Conservation (phyloP, 1,140 invertebrate species). For the Drosophila sechellia region DNA sequence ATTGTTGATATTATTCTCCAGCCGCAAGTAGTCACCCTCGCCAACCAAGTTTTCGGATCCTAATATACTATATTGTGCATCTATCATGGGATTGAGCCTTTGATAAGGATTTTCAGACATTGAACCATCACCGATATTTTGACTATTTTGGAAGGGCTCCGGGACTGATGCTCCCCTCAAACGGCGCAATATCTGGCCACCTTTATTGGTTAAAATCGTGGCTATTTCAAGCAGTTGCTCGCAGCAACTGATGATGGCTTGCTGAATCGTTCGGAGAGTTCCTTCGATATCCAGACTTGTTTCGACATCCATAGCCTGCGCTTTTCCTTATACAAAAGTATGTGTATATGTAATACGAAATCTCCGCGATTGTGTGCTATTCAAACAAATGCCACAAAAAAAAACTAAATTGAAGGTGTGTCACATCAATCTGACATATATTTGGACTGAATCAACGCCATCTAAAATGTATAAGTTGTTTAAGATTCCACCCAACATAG, state of each 20-base stretch:
- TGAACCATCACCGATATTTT: neutral
- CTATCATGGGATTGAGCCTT: neutral
- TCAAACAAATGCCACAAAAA: conserved; percentile 18
- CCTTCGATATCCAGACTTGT: neutral
- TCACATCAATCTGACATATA: neutral
- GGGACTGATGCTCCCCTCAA: neutral
- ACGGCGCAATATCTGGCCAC: neutral
- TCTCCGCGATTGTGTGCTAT: conserved; percentile 3
- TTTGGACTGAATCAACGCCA: neutral
- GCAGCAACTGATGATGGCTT: conserved; percentile 9
- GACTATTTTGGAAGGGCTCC: neutral
- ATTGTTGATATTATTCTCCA: neutral
- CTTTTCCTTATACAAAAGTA: neutral
- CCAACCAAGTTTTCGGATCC: neutral
- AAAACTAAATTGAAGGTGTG: neutral
- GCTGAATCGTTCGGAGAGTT: conserved; percentile 2
- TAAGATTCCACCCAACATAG: too few species aligned
- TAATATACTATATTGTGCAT: neutral
- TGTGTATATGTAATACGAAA: neutral
- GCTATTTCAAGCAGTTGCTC: conserved; percentile 14
- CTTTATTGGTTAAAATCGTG: neutral
- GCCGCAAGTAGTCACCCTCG: neutral
- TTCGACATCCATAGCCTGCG: conserved; percentile 8
- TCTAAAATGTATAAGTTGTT: neutral
- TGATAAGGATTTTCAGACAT: neutral